Conservation (phyloP, 2,113 vertebrate genomes). For the Xerus inauris region DNA sequence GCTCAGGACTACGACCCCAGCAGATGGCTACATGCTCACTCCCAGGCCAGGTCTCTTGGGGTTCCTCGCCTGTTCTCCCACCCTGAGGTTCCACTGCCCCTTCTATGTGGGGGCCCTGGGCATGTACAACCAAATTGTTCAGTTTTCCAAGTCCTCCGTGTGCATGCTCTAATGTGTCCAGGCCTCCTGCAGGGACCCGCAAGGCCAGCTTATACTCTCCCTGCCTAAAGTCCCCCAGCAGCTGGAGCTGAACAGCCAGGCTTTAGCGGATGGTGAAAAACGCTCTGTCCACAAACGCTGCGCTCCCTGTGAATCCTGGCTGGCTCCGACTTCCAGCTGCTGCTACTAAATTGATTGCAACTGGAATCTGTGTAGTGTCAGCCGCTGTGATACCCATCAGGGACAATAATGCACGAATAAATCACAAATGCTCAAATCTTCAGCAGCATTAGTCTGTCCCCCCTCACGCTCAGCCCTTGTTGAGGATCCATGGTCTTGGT, state of each 20-base stretch:
- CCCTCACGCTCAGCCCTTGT: too few species aligned
- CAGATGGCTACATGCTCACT: not conserved
- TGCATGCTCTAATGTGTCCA: rapidly evolving
- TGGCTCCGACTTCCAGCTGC: slow-evolving; percentile 68
- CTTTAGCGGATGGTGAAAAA: not conserved
- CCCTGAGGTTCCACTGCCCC: not conserved
- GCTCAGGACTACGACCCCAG: not conserved
- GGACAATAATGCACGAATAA: slow-evolving; percentile 59
- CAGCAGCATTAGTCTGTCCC: rapidly evolving
- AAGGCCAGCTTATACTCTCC: not conserved
- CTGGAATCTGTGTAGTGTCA: slow-evolving; percentile 69
- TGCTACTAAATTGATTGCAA: slow-evolving; percentile 68
- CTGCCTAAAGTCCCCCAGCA: not conserved
- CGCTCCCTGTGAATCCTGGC: slow-evolving; percentile 69
- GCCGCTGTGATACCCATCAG: slow-evolving; percentile 54
- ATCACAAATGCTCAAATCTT: slow-evolving; percentile 40
- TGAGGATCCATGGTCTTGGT: rapidly evolving
- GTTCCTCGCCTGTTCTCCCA: not conserved
- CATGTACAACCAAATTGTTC: not conserved
- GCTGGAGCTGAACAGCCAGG: not conserved
- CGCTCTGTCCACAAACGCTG: slow-evolving; percentile 60
- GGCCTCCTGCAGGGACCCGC: not conserved
- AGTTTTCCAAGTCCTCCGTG: not conserved
- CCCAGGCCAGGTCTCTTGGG: not conserved
- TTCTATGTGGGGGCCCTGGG: not conserved